These are phyloP conservation scores for Mionectes macconnelli DNA, from an alignment of 2,113 vertebrate genomes.

Conservation along the genomic window DNA sequence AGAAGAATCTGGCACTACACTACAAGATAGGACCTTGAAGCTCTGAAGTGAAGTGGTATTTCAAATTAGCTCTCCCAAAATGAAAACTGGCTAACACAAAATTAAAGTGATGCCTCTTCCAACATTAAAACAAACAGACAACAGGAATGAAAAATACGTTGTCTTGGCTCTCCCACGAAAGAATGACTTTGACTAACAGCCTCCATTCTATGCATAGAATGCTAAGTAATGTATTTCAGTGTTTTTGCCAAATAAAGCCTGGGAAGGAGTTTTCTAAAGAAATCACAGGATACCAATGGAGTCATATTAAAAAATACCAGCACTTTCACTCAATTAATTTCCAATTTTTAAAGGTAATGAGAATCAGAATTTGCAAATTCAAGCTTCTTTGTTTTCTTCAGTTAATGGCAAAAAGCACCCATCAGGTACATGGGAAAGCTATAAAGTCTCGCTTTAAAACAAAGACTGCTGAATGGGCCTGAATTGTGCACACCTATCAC, in stretches of 20 bases:
- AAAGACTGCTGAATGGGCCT: background rate
- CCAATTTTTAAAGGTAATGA: background rate
- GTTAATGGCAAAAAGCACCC: constrained; percentile 13
- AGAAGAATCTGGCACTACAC: constrained; percentile 26
- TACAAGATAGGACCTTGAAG: constrained; percentile 28
- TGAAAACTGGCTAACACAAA: constrained; percentile 51
- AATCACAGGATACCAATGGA: constrained; percentile 4
- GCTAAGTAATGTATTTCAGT: background rate
- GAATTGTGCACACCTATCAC: background rate
- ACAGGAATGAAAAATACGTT: background rate
- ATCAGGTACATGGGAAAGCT: constrained; percentile 11
- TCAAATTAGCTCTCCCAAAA: constrained; percentile 54
- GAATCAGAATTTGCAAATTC: constrained; percentile 28
- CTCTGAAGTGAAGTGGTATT: constrained; percentile 46
- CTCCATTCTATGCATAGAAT: constrained; percentile 25
- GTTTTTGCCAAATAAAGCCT: constrained; percentile 32
- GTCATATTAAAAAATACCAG: background rate
- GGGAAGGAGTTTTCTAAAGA: constrained; percentile 42
- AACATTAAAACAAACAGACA: constrained; percentile 25
- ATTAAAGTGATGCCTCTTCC: constrained; percentile 30
- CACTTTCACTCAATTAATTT: constrained; percentile 19
- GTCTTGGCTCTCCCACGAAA: background rate
- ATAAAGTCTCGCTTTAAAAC: background rate
- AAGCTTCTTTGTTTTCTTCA: constrained; percentile 20
- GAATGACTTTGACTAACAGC: constrained; percentile 27